Base-by-base conservation (phyloP, 2,797 vertebrate species). In the Euphonia xanthogaster region DNA sequence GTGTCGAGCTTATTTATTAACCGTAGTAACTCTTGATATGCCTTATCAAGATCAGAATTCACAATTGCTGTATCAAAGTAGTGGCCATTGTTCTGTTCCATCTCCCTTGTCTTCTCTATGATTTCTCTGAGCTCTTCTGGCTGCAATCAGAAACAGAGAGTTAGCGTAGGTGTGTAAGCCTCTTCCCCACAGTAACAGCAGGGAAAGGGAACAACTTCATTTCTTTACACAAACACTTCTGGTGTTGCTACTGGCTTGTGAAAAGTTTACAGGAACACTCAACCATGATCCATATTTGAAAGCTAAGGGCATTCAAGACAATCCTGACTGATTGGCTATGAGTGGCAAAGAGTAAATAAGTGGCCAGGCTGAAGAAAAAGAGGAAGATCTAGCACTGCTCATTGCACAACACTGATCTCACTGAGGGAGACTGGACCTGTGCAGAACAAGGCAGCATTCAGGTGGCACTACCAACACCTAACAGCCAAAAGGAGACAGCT, bases 1-100 rank as follows among this genome's bases (percentile, higher is more conserved):
- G 99, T 99, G 97, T 99, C 99, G 81, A 99, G 98, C 97, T 99
- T 99, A 97, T 99, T 99, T 97, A 99, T 99, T 96, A 99, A 98
- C 65, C 99, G 98, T 58, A 99, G 98, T 91, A 99, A 98, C 97
- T 99, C 99, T 44, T 97, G 98, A 97, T 98, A 99, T 0, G 99
- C 98, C 96, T 99, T 99, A 96, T 99, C 99, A 83, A 98, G 98
- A 97, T 99, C 99, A 6, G 98, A 98, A 98, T 99, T 99, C 82
- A 99, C 99, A 82, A 99, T 98, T 89, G 99, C 98, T 10, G 98
- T 98, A 48, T 99, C 99, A 25, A 99, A 99, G 97, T 99, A 98
- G 97, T 99, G 99, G 50, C 99, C 99, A 25, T 98, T 99, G 98
- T 98, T 99, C 97, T 99, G 99, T 93, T 99, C 99, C 99, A 99